A percentile compares a stretch with the other conserved stretches of the same genome.
Evolutionary conservation across 2,888 invertebrate genomes (phyloP).

Genomic region (Perizoma affinitatum): DNA sequence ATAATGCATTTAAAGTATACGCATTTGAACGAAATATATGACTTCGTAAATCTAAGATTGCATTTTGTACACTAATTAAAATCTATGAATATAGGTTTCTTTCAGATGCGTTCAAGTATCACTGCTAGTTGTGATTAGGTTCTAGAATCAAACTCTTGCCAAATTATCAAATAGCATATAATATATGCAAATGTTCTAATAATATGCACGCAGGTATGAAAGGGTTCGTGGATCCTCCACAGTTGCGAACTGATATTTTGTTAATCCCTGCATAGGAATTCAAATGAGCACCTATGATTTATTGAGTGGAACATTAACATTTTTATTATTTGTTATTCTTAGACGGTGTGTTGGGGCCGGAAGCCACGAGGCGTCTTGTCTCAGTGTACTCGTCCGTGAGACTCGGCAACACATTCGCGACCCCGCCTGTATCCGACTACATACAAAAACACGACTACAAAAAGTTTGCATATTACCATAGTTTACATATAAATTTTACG

Average conservation of each 20-base stretch:
- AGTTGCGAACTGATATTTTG: conserved; percentile 73
- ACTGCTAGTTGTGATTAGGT: no score
- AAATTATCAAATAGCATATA: conserved; percentile 47
- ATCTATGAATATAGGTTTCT: no score
- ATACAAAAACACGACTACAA: conserved; percentile 67
- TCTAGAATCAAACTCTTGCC: conserved; percentile 31
- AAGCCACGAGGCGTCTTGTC: conserved; percentile 82
- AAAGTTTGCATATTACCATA: conserved; percentile 80
- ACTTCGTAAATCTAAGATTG: no score
- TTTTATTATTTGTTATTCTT: conserved; percentile 86
- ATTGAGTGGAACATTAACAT: conserved; percentile 85
- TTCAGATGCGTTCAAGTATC: no score
- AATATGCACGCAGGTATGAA: conserved; percentile 54
- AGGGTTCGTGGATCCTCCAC: conserved; percentile 53
- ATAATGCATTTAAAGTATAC: no score
- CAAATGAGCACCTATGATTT: conserved; percentile 84
- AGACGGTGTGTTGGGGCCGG: conserved; percentile 79
- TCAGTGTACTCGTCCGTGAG: conserved; percentile 81
- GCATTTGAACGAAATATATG: no score
- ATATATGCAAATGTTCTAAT: conserved; percentile 66
- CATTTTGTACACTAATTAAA: no score
- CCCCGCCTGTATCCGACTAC: conserved; percentile 52
- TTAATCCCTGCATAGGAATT: conserved; percentile 81
- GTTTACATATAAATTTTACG: conserved; percentile 84
- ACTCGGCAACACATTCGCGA: conserved; percentile 63